Base-by-base conservation (phyloP, 2,888 invertebrate genomes). In the Xestia c-nigrum region DNA sequence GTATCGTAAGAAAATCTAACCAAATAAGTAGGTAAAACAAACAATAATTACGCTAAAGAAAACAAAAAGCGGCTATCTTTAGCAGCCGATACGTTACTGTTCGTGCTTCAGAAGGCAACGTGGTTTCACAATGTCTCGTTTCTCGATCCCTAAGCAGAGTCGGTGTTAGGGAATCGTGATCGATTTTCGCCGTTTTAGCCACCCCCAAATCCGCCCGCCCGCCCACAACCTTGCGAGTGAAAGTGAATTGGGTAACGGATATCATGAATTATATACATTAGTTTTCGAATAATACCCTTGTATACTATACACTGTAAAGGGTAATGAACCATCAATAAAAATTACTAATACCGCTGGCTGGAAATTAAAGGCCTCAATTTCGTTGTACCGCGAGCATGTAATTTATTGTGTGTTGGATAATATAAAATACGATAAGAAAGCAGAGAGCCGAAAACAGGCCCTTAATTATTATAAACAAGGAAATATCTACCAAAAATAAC, bases 181-280 rank as follows among this genome's bases (percentile, higher is more conserved):
- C 90, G 90, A 90, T 90, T 87, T 89, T 86, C 83, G 75, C 74
- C 83, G 80, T 63, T 50, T 76, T 81, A 78, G 74, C 80, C 75
- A 71, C 80, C 83, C 74, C 72, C 55, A 61, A 72, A 64, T 43
- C 85, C 57, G 76, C 74, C 74, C 63, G 43, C 66, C 67, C 72
- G 14, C 76, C 76, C 65, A 31, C 73, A 61, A 16, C 50, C 70
- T 73, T 68, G 59, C 46, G 67, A 63, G 47, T 43, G 76, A 83
- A 76, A 81, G 70, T 76, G 72, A 81, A 73, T 72, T 66, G 71
- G 79, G 66, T 72, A 75, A 76, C 71, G 66, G 71, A 64, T 80
- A 81, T 76, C 76, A 55, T 76, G 74, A 83, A 81, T 80, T 76
- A 76, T 81, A 76, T 81, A 76, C 46, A 65, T 81, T 85, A 66